Evolutionary conservation across 2,797 vertebrate species (phyloP), one percentile per base, ranked within the genome.

Genomic region (Falco novaeseelandiae): DNA sequence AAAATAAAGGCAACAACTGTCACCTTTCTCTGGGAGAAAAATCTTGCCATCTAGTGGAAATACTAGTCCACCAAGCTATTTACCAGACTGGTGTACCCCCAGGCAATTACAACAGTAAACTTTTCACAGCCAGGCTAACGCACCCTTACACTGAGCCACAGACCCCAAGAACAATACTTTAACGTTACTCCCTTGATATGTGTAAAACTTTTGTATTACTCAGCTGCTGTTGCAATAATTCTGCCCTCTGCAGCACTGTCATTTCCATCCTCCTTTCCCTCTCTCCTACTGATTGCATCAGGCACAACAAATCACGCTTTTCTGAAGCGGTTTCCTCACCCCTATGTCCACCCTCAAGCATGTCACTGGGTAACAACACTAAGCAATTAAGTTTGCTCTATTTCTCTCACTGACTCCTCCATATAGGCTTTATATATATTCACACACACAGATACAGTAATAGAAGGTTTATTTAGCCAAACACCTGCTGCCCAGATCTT

Each of bases 401-500:
- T 46, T 71, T 38, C 54, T 63, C 69, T 73, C 59, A 11, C 32
- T 32, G 71, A 63, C 57, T 87, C 25, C 71, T 78, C 44, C 65
- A 6, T 2, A 36, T 2, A 30, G 16, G 34, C 42, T 52, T 30
- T 76, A 78, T 34, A 83, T 2, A 87, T 6, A 74, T 4, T 69
- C 20, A 61, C 30, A 42, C 6, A 62, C 10, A 66, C 1, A 78
- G 57, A 65, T 20, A 78, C 17, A 78, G 5, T 19, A 79, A 76
- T 7, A 90, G n/a, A 69, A 89, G 40, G 22, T 36, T 85, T 19
- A 87, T 87, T 89, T 52, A 85, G 79, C 40, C 82, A 62, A 94
- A 90, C 82, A 96, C 87, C 93, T 86, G 93, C 69, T 90, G 82
- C 61, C 83, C 65, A 71, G 30, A 59, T 34, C 70, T 74, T 80